Percentiles rank a stretch among this genome's conserved stretches.
Evolutionary conservation across 2,888 invertebrate genomes (phyloP).

Genomic region (Tuta absoluta): DNA sequence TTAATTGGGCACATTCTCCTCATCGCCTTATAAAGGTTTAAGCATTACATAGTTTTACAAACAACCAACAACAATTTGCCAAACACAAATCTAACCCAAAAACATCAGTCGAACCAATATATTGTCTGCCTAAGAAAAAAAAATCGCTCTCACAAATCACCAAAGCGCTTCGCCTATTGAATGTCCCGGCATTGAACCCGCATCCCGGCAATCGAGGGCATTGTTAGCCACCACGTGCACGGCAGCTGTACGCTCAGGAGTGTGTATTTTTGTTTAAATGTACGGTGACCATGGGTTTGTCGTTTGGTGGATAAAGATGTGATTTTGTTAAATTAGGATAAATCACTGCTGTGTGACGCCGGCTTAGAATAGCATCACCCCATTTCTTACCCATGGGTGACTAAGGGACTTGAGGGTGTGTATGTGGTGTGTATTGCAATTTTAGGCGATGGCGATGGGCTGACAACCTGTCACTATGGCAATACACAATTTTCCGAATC

Average conservation of each 20-base stretch:
- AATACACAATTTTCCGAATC: too few relatives aligned
- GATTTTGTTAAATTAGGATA: neutral
- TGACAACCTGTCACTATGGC: too few relatives aligned
- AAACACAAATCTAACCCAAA: neutral
- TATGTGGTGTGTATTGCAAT: too few relatives aligned
- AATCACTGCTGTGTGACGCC: too few relatives aligned
- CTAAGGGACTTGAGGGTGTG: too few relatives aligned
- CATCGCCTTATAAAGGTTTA: too few relatives aligned
- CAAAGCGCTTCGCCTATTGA: neutral
- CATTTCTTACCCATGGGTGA: too few relatives aligned
- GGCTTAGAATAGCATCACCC: too few relatives aligned
- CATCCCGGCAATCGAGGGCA: neutral
- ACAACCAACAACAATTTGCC: too few relatives aligned
- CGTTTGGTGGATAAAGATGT: neutral
- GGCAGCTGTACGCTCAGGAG: conserved; percentile 59
- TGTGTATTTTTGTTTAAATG: conserved; percentile 49
- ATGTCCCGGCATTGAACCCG: conserved; percentile 16
- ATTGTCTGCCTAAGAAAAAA: neutral
- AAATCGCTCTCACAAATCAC: conserved; percentile 18
- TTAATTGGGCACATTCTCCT: too few relatives aligned
- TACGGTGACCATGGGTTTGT: conserved; percentile 22
- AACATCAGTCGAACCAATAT: neutral
- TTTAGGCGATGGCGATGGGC: too few relatives aligned
- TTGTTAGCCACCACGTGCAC: conserved; percentile 56
- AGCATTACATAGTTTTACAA: too few relatives aligned